These are phyloP conservation scores for Lepisosteus oculatus DNA, from an alignment of 2,113 vertebrate species.

Conservation along the genomic window DNA sequence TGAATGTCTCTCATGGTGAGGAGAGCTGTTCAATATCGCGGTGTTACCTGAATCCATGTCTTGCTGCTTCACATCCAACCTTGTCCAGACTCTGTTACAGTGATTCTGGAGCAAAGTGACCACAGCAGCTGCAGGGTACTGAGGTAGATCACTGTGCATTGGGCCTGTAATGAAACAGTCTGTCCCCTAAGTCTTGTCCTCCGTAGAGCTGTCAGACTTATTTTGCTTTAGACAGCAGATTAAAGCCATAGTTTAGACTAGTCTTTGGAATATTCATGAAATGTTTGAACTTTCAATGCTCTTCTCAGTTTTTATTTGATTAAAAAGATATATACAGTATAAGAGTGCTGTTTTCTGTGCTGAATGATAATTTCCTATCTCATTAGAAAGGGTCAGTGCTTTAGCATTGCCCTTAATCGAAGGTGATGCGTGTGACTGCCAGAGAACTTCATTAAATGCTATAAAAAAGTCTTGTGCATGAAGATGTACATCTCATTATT, in stretches of 20 bases:
- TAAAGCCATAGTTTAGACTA: conserved; percentile 27
- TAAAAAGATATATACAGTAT: conserved; percentile 37
- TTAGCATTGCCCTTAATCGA: conserved; percentile 17
- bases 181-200: too few relatives aligned
- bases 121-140: too few relatives aligned
- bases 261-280: conserved; percentile 55
- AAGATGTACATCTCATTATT: conserved; percentile 2
- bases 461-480: conserved; percentile 9
- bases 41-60: too few relatives aligned
- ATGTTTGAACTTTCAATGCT: conserved; percentile 39
- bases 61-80: too few relatives aligned
- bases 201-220: too few relatives aligned
- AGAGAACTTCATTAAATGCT: conserved; percentile 32
- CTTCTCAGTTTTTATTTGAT: conserved; percentile 43
- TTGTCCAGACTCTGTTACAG: too few relatives aligned
- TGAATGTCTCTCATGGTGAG: too few relatives aligned
- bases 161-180: too few relatives aligned
- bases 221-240: conserved; percentile 3
- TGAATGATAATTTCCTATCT: conserved; percentile 37
- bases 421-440: conserved; percentile 15
- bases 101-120: too few relatives aligned
- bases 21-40: too few relatives aligned
- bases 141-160: too few relatives aligned
- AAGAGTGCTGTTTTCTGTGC: conserved; percentile 20
- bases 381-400: conserved; percentile 26